These are phyloP conservation scores for Drosophila simulans DNA, from an alignment of 1,140 invertebrate species.

Conservation along the genomic window DNA sequence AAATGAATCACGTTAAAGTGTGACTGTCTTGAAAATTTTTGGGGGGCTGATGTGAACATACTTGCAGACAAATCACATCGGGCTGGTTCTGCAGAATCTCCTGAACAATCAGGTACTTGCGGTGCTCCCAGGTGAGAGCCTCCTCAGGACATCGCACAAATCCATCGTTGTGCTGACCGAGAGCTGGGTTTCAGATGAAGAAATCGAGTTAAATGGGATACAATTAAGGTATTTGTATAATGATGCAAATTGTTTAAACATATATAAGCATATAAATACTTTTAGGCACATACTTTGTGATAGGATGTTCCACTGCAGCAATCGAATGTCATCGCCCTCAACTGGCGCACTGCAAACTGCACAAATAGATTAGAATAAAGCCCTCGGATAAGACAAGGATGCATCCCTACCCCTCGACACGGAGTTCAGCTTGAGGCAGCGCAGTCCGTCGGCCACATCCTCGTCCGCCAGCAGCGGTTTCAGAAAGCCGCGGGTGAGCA, in stretches of 20 bases:
- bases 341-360: slow-evolving; percentile 65
- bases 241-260: too few relatives aligned
- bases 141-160: slow-evolving; percentile 90
- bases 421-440: slow-evolving; percentile 84
- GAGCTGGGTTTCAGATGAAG: slow-evolving; percentile 85
- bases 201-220: not conserved
- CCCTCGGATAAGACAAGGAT: not conserved
- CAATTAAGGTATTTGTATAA: not conserved
- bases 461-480: slow-evolving; percentile 50
- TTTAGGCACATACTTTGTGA: slow-evolving; percentile 88
- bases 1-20: slow-evolving; percentile 46
- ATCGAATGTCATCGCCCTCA: slow-evolving; percentile 84
- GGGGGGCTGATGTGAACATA: slow-evolving; percentile 10
- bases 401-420: slow-evolving; percentile 71
- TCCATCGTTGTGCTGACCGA: slow-evolving; percentile 90
- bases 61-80: slow-evolving; percentile 91
- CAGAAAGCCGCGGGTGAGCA: slow-evolving; percentile 71
- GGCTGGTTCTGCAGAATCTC: slow-evolving; percentile 89
- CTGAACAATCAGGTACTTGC: slow-evolving; percentile 89
- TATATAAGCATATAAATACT: too few relatives aligned
- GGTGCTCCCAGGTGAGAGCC: slow-evolving; percentile 89
- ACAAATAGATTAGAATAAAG: slow-evolving; percentile 2
- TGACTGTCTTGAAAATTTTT: slow-evolving; percentile 25
- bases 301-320: slow-evolving; percentile 92
- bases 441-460: slow-evolving; percentile 81